Conservation (phyloP, 1,140 invertebrate species). For the Heliothis subflexa region DNA sequence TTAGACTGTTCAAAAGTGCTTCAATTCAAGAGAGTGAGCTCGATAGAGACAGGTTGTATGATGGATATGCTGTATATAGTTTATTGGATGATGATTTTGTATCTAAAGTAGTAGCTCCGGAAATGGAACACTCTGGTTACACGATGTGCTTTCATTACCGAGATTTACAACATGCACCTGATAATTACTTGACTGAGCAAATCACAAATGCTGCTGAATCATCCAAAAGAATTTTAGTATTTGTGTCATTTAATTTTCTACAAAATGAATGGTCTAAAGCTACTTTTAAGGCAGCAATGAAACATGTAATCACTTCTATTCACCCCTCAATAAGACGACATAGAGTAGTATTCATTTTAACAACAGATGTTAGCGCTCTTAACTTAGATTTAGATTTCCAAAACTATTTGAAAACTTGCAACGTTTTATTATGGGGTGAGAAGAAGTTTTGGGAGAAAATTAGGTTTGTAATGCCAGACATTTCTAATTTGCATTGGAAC, state of each 20-base stretch:
- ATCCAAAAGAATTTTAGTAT: constrained; percentile 89
- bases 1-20: constrained; percentile 91
- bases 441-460: constrained; percentile 96
- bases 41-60: constrained; percentile 93
- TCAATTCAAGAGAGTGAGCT: constrained; percentile 89
- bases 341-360: constrained; percentile 89
- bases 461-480: constrained; percentile 94
- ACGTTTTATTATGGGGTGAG: constrained; percentile 94
- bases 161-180: constrained; percentile 90
- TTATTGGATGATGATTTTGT: constrained; percentile 94
- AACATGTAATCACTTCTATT: constrained; percentile 91
- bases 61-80: constrained; percentile 96
- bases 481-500: constrained; percentile 85
- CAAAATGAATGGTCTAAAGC: constrained; percentile 92
- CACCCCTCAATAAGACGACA: constrained; percentile 88
- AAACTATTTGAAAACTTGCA: constrained; percentile 93
- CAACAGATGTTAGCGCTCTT: constrained; percentile 92
- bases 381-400: constrained; percentile 93
- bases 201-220: constrained; percentile 93
- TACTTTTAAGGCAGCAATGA: constrained; percentile 90
- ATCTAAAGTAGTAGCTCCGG: constrained; percentile 91
- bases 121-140: constrained; percentile 92
- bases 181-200: constrained; percentile 90
- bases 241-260: constrained; percentile 91
- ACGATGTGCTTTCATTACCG: constrained; percentile 92